phyloP scores from a whole-genome alignment of 2,888 invertebrate genomes.

The Dorcus parallelipipedus region DNA sequence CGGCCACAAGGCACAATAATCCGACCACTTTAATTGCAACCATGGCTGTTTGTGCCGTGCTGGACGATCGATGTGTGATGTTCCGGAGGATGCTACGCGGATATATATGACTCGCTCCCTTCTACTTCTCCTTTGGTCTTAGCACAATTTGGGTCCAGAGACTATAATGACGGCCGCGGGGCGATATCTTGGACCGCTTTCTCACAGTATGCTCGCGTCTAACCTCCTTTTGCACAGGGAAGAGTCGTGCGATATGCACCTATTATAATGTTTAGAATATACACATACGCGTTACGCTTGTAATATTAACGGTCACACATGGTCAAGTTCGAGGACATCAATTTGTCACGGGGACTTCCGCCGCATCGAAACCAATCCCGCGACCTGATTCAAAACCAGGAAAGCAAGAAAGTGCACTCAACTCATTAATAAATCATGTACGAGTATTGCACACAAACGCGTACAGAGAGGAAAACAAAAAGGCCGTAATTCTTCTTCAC shows the following conservation, averaged over 20 bases:
- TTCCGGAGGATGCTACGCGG: conserved; percentile 39
- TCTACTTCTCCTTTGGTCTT: conserved; percentile 37
- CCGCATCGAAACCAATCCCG: too few species aligned
- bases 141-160: conserved; percentile 50
- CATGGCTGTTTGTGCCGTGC: conserved; percentile 20
- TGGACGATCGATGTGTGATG: conserved; percentile 43
- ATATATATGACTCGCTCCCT: conserved; percentile 49
- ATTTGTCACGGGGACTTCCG: too few species aligned
- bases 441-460: too few species aligned
- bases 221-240: conserved; percentile 42
- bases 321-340: conserved; percentile 12
- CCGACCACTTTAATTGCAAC: conserved; percentile 46
- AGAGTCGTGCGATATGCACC: conserved; percentile 40
- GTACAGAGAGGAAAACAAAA: too few species aligned
- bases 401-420: too few species aligned
- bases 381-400: too few species aligned
- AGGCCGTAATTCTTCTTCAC: too few species aligned
- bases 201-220: conserved; percentile 45
- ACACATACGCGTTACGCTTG: background rate
- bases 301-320: background rate
- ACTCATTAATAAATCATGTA: too few species aligned
- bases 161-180: conserved; percentile 49
- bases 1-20: conserved; percentile 55
- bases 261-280: conserved; percentile 11
- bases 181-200: conserved; percentile 51